Conservation (phyloP, 2,888 invertebrate species). For the Lasioglossum villosulum region DNA sequence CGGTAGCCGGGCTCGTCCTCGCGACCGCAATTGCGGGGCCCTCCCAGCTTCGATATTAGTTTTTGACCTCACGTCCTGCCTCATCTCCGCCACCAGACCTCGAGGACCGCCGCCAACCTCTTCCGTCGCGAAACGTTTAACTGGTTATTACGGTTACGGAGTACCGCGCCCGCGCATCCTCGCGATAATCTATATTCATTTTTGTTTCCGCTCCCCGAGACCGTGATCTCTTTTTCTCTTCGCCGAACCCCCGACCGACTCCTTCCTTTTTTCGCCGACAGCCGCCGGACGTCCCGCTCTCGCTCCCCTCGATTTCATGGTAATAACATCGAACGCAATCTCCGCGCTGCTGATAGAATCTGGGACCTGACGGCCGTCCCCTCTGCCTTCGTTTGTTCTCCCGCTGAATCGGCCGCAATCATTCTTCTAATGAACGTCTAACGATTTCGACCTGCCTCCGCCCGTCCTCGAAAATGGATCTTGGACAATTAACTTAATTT, state of each 20-base stretch:
- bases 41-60: conserved; percentile 82
- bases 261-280: neutral
- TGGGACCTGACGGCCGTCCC: conserved; percentile 10
- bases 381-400: conserved; percentile 37
- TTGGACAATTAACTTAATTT: neutral
- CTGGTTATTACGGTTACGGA: conserved; percentile 82
- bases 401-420: neutral
- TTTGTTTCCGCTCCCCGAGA: conserved; percentile 25
- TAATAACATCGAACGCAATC: conserved; percentile 48
- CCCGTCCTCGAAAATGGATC: neutral
- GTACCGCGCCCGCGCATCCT: conserved; percentile 53
- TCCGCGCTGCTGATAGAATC: conserved; percentile 36
- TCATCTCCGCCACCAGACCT: conserved; percentile 36
- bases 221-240: conserved; percentile 22
- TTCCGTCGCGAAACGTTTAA: conserved; percentile 71
- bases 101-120: conserved; percentile 22
- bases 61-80: conserved; percentile 75
- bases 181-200: conserved; percentile 71
- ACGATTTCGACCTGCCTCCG: neutral
- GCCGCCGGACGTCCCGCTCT: neutral
- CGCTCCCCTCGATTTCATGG: conserved; percentile 37
- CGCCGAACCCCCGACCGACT: neutral
- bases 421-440: neutral
- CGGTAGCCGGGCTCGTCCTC: conserved; percentile 73
- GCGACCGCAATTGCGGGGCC: conserved; percentile 81